Conservation (phyloP, 2,113 vertebrate genomes). For the Caretta caretta region DNA sequence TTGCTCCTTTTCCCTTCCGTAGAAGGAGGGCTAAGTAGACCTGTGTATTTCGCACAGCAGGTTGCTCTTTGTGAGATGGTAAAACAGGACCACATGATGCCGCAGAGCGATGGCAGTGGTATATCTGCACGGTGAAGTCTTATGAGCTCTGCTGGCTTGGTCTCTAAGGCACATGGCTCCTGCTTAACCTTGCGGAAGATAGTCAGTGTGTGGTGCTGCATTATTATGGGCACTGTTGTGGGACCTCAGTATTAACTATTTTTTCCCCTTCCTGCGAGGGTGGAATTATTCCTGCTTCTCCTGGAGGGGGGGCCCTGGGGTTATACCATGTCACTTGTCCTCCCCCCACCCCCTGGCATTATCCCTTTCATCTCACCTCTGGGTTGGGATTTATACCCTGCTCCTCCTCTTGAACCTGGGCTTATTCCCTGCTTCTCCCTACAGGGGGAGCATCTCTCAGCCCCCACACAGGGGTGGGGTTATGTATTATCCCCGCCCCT, state of each 20-base stretch:
- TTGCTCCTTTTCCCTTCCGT: background rate
- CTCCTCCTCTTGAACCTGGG: too few relatives aligned
- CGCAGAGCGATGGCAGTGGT: background rate
- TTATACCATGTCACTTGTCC: background rate
- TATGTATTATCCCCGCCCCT: fast-evolving
- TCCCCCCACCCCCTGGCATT: background rate
- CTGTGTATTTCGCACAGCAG: too few relatives aligned
- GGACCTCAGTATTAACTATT: background rate
- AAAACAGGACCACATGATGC: background rate
- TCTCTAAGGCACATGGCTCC: background rate
- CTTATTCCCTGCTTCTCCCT: background rate
- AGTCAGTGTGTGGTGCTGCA: background rate
- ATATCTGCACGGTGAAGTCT: background rate
- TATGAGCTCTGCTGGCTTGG: background rate
- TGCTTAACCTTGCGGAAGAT: too few relatives aligned
- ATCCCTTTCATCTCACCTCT: background rate
- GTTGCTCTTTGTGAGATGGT: too few relatives aligned
- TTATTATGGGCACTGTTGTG: background rate
- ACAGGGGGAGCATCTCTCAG: background rate
- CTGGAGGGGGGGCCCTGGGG: too few relatives aligned
- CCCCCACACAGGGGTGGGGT: background rate
- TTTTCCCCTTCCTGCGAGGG: background rate
- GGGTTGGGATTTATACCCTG: background rate
- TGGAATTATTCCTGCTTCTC: background rate
- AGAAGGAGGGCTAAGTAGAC: too few relatives aligned